Evolutionary conservation across 1,140 invertebrate species (phyloP).

Genomic region (Holotrichia oblita): DNA sequence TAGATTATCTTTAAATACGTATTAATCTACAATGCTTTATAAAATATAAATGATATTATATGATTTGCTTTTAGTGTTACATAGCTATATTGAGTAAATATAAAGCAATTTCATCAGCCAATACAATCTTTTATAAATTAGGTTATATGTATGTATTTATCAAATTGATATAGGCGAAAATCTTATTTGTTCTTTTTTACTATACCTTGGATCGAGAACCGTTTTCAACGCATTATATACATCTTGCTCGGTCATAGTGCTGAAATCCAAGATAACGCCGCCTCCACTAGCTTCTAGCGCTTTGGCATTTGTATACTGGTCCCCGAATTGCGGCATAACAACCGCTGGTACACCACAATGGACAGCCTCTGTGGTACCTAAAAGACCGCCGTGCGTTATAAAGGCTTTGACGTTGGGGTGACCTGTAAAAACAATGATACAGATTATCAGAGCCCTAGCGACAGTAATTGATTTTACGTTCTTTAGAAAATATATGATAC

Average conservation of each 20-base stretch:
- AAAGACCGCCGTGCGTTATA: conserved; percentile 78
- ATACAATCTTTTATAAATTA: no score
- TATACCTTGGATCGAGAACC: conserved; percentile 67
- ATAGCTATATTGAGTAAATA: no score
- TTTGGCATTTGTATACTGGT: conserved; percentile 71
- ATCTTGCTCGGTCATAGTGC: conserved; percentile 68
- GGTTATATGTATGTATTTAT: no score
- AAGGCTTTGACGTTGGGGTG: conserved; percentile 76
- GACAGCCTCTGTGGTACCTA: conserved; percentile 77
- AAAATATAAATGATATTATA: no score
- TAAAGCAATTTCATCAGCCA: no score
- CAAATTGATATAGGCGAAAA: no score
- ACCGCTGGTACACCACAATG: conserved; percentile 79
- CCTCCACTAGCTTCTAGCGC: conserved; percentile 68
- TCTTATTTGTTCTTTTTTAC: background rate
- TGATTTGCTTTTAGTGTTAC: no score
- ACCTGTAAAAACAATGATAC: conserved; percentile 60
- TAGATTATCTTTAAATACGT: no score
- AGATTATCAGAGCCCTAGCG: background rate
- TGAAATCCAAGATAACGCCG: conserved; percentile 66
- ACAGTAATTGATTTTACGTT: background rate
- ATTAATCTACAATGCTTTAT: no score
- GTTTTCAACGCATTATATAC: conserved; percentile 65
- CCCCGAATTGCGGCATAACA: conserved; percentile 75
- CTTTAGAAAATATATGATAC: no score